phyloP scores from a whole-genome alignment of 2,888 invertebrate genomes.

The Agapostemon virescens region DNA sequence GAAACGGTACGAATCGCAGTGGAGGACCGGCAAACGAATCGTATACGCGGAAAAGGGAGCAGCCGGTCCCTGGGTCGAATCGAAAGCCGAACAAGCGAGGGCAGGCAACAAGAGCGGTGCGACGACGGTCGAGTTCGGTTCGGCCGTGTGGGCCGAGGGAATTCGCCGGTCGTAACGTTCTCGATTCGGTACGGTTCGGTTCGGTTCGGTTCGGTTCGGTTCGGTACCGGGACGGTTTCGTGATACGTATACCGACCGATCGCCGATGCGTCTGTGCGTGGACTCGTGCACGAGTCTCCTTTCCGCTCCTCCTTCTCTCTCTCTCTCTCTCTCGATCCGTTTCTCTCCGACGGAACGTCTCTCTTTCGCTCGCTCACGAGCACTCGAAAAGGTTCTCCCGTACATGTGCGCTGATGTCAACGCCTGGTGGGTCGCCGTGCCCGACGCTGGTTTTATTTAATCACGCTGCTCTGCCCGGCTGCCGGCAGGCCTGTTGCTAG shows the following conservation, averaged over 20 bases:
- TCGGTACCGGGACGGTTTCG: slow-evolving; percentile 52
- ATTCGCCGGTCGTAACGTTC: slow-evolving; percentile 65
- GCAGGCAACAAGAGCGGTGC: slow-evolving; percentile 37
- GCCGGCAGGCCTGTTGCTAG: slow-evolving; percentile 79
- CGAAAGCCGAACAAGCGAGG: slow-evolving; percentile 19
- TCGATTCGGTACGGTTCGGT: slow-evolving; percentile 52
- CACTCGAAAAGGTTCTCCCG: slow-evolving; percentile 45
- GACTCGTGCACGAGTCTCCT: slow-evolving; percentile 15
- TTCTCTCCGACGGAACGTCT: not conserved
- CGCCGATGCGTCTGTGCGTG: slow-evolving; percentile 27
- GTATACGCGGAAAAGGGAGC: not conserved
- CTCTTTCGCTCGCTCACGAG: slow-evolving; percentile 7
- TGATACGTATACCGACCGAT: slow-evolving; percentile 37
- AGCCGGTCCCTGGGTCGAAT: slow-evolving; percentile 9
- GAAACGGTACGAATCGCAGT: not conserved
- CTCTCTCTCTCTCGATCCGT: not conserved
- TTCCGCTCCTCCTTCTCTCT: not conserved
- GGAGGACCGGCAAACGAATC: not conserved
- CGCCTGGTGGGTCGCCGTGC: slow-evolving; percentile 74
- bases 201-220: slow-evolving; percentile 54
- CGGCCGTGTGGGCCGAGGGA: slow-evolving; percentile 71
- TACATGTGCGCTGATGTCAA: slow-evolving; percentile 73
- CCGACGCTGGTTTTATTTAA: slow-evolving; percentile 78
- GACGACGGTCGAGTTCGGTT: too few species aligned
- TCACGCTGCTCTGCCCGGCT: slow-evolving; percentile 74